Evolutionary conservation across 2,797 vertebrate species (phyloP).

Genomic region (Pristis pectinata): DNA sequence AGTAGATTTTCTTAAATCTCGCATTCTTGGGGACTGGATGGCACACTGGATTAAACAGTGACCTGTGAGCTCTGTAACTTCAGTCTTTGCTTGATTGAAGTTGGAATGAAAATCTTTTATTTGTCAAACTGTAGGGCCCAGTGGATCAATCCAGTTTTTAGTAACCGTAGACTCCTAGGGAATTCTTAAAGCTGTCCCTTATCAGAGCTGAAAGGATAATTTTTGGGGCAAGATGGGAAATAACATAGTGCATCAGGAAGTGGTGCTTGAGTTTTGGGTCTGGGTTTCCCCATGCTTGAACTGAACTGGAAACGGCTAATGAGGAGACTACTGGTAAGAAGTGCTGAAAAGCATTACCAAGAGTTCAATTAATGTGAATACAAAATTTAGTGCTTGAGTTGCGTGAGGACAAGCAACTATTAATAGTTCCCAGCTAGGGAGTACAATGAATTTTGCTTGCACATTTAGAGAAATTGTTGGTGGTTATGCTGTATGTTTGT

Average conservation of each 20-base stretch:
- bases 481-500: not conserved
- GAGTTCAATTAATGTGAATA: not conserved
- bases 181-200: not conserved
- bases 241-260: not conserved
- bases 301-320: not conserved
- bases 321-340: not conserved
- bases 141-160: not conserved
- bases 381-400: not conserved
- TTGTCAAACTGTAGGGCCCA: not conserved
- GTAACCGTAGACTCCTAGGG: not conserved
- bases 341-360: not conserved
- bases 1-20: too few species aligned
- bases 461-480: not conserved
- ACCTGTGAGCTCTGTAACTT: not conserved
- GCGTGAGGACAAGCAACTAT: not conserved
- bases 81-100: not conserved
- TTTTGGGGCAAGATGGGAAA: not conserved
- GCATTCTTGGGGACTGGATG: not conserved
- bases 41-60: not conserved
- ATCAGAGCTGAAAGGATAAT: not conserved
- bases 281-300: not conserved
- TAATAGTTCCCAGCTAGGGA: not conserved
- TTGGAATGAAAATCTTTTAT: not conserved
- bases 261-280: not conserved
- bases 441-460: not conserved